Evolutionary conservation across 2,797 vertebrate genomes (phyloP).

Genomic region (Hydrophis major): DNA sequence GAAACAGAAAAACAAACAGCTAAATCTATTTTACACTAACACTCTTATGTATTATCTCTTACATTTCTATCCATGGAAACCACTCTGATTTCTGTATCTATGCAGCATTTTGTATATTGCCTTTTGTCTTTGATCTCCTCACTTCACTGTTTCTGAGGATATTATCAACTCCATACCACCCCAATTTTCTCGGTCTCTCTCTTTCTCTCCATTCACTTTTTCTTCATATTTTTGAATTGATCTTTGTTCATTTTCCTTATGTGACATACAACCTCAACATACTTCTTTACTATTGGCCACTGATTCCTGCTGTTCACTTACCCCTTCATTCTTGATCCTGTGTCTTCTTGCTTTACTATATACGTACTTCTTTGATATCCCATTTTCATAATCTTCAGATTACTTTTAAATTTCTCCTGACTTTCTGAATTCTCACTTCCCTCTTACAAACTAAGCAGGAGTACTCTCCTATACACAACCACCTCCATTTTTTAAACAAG

Average conservation of each 20-base stretch:
- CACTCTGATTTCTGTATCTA: background rate
- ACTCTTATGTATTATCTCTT: background rate
- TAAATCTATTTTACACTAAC: background rate
- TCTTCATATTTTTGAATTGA: background rate
- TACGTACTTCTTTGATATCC: background rate
- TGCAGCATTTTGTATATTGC: background rate
- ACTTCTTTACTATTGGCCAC: background rate
- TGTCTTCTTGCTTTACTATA: background rate
- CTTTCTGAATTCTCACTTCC: background rate
- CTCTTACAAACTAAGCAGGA: background rate
- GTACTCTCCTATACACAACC: background rate
- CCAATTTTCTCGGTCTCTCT: background rate
- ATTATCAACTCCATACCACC: background rate
- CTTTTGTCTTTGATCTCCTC: background rate
- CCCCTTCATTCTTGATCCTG: background rate
- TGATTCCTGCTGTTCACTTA: background rate
- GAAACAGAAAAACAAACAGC: constrained; percentile 20
- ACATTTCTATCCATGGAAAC: background rate
- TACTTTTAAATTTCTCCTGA: background rate
- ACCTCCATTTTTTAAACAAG: background rate
- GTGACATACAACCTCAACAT: background rate
- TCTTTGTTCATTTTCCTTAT: background rate
- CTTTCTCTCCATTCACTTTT: background rate
- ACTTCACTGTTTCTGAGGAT: background rate
- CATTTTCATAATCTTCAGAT: background rate